phyloP scores from a whole-genome alignment of 2,888 invertebrate genomes.

The Acholoe squamosa region DNA sequence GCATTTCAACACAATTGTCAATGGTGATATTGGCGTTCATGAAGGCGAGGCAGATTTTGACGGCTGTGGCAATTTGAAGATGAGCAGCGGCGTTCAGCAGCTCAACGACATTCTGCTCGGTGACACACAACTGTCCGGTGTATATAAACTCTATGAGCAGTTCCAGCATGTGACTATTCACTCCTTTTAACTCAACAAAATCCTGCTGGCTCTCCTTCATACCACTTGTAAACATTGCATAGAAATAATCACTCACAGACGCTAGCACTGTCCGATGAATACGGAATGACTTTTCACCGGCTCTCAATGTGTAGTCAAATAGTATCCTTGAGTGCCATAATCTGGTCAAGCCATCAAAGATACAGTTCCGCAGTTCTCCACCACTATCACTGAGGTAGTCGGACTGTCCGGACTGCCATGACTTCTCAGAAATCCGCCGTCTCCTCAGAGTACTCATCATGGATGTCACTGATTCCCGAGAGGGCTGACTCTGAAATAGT shows the following conservation, averaged over 20 bases:
- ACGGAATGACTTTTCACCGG: conserved; percentile 13
- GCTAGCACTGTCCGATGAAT: conserved; percentile 45
- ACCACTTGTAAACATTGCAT: conserved; percentile 52
- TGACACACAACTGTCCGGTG: conserved; percentile 26
- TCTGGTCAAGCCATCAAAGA: conserved; percentile 38
- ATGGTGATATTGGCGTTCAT: conserved; percentile 43
- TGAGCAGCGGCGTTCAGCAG: conserved; percentile 44
- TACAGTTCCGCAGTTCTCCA: neutral
- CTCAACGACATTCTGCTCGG: conserved; percentile 38
- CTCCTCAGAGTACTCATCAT: neutral
- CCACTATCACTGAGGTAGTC: neutral
- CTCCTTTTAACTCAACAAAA: conserved; percentile 14
- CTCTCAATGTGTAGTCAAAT: conserved; percentile 33
- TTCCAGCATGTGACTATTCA: conserved; percentile 37
- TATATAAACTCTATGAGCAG: conserved; percentile 36
- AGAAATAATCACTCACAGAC: conserved; percentile 52
- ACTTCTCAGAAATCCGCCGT: neutral
- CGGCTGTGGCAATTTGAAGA: conserved; percentile 22
- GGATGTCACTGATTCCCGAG: too few relatives aligned
- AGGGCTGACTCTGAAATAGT: too few relatives aligned
- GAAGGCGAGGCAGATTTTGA: conserved; percentile 37
- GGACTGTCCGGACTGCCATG: neutral
- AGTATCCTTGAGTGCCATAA: conserved; percentile 23
- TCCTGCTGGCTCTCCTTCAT: conserved; percentile 50
- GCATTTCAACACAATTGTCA: conserved; percentile 43